Evolutionary conservation across 2,797 vertebrate genomes (phyloP), one percentile per base, ranked within the genome.

Genomic region (Urocyon cinereoargenteus): DNA sequence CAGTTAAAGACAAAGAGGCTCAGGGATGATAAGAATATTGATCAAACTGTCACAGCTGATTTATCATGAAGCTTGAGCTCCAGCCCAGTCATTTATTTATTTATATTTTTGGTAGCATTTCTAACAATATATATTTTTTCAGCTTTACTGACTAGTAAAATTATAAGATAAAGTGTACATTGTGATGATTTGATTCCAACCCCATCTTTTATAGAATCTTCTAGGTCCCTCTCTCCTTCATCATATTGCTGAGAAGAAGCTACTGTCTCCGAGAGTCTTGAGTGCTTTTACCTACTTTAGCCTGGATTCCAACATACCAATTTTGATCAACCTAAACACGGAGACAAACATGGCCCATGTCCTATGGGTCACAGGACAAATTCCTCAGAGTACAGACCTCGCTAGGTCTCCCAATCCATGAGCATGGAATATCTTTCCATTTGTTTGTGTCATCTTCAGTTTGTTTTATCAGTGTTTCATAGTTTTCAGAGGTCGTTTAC

Each of bases 221-320:
- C 55, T 51, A 68, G 16, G 16, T 95, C 12, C 21, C 6, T 3
- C 31, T 94, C 61, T 82, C 45, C 10, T 66, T 92, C 9, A 68
- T 93, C 19, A 75, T 34, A 88, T 26, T 93, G 22, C 78, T 95
- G 10, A 96, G 14, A 34, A 93, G 51, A 82, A 77, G 62, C 3
- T n/a, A 49, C 5, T 64, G 10, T 85, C 3, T 8, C 31, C 51
- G 68, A 3, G 82, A 66, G 84, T 31, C 9, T 87, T 61, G 45
- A 81, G 2, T 87, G 36, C 5, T 91, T 95, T 95, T 55, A 72
- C 72, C 19, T 85, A 88, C 18, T 91, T 36, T 75, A 91, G 34
- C 18, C 49, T 9, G 78, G 82, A 93, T 89, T 89, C n/a, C 26
- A 90, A 82, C n/a, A 73, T 55, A 64, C 72, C 40, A 73, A 4